These are phyloP conservation scores for Lepilemur septentrionalis DNA, from an alignment of 2,797 vertebrate genomes.

Conservation along the genomic window DNA sequence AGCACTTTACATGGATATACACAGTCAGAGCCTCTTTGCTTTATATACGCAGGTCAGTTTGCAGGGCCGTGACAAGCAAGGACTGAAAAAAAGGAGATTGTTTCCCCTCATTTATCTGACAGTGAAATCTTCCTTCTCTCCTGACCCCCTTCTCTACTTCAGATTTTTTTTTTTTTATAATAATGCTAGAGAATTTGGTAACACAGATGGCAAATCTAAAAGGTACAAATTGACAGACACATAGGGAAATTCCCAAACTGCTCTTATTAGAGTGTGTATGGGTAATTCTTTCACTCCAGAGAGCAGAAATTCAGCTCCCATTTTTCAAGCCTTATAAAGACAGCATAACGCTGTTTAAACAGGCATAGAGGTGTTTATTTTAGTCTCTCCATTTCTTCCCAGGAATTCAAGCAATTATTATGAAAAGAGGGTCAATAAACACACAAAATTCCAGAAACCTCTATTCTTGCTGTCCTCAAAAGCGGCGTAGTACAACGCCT, in stretches of 20 bases:
- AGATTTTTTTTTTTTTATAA: neutral
- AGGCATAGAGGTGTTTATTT: neutral
- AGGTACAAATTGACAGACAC: conserved; percentile 15
- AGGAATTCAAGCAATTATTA: neutral
- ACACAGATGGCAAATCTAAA: conserved; percentile 13
- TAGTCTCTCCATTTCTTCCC: neutral
- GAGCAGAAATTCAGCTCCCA: conserved; percentile 16
- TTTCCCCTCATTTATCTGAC: neutral
- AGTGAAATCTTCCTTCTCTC: neutral
- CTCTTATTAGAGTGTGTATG: neutral
- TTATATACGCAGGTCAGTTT: rapidly evolving
- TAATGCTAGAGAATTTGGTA: neutral
- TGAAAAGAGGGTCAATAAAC: neutral
- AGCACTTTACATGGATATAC: rapidly evolving
- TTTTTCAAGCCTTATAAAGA: conserved; percentile 30
- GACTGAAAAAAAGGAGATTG: rapidly evolving
- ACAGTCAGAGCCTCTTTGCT: neutral
- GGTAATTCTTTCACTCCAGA: conserved; percentile 28
- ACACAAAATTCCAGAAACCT: neutral
- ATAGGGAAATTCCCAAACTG: neutral
- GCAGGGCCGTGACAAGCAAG: neutral
- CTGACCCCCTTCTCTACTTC: neutral
- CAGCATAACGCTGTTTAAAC: neutral
- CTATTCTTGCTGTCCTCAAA: neutral
- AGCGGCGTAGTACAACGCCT: rapidly evolving